Evolutionary conservation across 2,888 invertebrate genomes (phyloP), one percentile per base, ranked within the genome.

Genomic region (Agrotis clavis): DNA sequence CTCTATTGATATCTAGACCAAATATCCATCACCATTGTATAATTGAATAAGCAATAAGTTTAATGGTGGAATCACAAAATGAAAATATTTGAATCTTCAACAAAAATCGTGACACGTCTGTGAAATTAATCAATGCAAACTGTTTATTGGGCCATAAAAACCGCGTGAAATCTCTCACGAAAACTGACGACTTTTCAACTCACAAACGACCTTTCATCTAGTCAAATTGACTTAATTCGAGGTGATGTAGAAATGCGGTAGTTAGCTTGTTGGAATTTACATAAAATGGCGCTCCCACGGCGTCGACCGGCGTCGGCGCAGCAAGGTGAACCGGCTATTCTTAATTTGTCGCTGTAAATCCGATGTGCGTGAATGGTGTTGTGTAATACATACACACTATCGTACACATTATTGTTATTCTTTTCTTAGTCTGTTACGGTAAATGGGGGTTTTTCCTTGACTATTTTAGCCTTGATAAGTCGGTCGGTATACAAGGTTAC

Each of bases 321-420:
- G 88, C 94, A 94, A 96, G 95, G 95, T 94, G 92, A 95, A 88
- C 94, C 77, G 89, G 91, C 92, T 92, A 94, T 92, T 95, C 94
- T 94, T 92, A 91, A 92, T 92, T 91, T 92, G 92, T 92, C 91
- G 90, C 88, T 88, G 78, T 77, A 83, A 77, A 69, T 70, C 80
- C 73, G 83, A 78, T 79, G 84, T 87, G 81, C 83, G 87, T 89
- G 88, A 90, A 87, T 88, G 86, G 84, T 82, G 82, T 93, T 92
- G 83, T 89, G 90, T 88, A 91, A 91, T 85, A 74, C 78, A 75
- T 75, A 82, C 71, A 84, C 77, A 82, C 80, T 51, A 70, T 82
- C 79, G 71, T 77, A 13, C n/a, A 35, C 75, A 76, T 69, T 71
- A 64, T 64, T 66, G 30, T 79, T 53, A 64, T 68, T 77, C 18